These are phyloP conservation scores for Drosophila incognita DNA, from an alignment of 2,888 invertebrate species.

Conservation along the genomic window DNA sequence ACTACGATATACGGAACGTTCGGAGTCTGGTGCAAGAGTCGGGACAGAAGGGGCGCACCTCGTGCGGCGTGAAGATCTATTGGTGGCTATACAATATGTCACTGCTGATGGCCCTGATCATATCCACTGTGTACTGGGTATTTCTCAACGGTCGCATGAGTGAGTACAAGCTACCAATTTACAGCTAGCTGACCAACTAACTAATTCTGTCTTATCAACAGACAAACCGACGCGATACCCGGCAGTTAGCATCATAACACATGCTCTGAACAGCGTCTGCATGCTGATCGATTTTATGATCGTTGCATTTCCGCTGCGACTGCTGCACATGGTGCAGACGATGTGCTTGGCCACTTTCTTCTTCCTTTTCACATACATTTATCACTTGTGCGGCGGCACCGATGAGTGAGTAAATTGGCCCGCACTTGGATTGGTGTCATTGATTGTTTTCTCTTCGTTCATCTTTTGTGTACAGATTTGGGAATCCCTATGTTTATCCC, in stretches of 20 bases:
- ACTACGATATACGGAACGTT: constrained; percentile 74
- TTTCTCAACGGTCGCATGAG: constrained; percentile 83
- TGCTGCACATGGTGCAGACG: constrained; percentile 88
- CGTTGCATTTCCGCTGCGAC: constrained; percentile 89
- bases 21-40: constrained; percentile 66
- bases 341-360: constrained; percentile 87
- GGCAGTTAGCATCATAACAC: constrained; percentile 89
- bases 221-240: constrained; percentile 88
- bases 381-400: constrained; percentile 87
- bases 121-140: constrained; percentile 91
- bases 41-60: constrained; percentile 68
- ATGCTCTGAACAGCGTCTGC: constrained; percentile 90
- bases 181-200: constrained; percentile 3
- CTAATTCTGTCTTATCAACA: constrained; percentile 67
- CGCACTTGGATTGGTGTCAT: not conserved
- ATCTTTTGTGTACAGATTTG: constrained; percentile 84
- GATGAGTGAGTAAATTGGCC: constrained; percentile 85
- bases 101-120: constrained; percentile 88
- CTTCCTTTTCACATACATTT: constrained; percentile 87
- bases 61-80: constrained; percentile 86
- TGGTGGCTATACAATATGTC: constrained; percentile 90
- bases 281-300: constrained; percentile 90
- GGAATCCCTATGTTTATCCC: constrained; percentile 89
- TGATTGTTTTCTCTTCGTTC: constrained; percentile 3
- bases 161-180: constrained; percentile 58